Percentiles rank a stretch among this genome's conserved stretches.
Conservation (phyloP, 1,140 invertebrate genomes). For the Harlomillsia oculata region DNA sequence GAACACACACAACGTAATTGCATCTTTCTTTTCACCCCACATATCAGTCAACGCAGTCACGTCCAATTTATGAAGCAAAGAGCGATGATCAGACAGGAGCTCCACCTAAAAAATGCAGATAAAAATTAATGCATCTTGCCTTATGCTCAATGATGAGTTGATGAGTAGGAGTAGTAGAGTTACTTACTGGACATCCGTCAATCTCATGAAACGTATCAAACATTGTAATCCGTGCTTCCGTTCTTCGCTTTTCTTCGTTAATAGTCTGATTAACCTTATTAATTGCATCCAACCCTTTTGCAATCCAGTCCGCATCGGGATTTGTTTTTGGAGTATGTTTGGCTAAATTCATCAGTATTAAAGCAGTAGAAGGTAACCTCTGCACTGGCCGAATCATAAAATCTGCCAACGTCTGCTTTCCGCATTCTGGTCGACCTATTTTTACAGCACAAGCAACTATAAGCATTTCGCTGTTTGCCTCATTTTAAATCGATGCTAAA, state of each 20-base stretch:
- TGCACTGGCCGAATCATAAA: conserved; percentile 93
- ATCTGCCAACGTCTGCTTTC: conserved; percentile 85
- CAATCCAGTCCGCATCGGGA: conserved; percentile 70
- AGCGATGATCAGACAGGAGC: conserved; percentile 80
- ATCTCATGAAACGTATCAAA: conserved; percentile 98
- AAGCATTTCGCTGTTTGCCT: too few species aligned
- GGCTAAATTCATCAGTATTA: conserved; percentile 85
- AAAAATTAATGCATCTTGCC: too few species aligned
- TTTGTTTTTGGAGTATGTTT: conserved; percentile 81
- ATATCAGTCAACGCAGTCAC: conserved; percentile 79
- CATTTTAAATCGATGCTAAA: too few species aligned
- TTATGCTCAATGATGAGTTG: too few species aligned
- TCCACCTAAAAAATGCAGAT: conserved; percentile 51
- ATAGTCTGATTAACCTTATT: conserved; percentile 91
- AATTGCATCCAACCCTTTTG: conserved; percentile 72
- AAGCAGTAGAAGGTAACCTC: conserved; percentile 84
- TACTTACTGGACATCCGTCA: conserved; percentile 82
- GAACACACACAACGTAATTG: conserved; percentile 81
- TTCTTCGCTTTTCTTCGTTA: conserved; percentile 92
- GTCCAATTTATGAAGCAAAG: conserved; percentile 75
- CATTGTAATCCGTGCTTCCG: conserved; percentile 85
- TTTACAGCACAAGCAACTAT: too few species aligned
- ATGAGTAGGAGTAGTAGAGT: too few species aligned
- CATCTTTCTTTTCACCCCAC: conserved; percentile 73
- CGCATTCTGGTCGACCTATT: conserved; percentile 71